A percentile compares a stretch with the other conserved stretches of the same genome.
Evolutionary conservation across 2,797 vertebrate genomes (phyloP).

Genomic region (Leucoraja ocellata): DNA sequence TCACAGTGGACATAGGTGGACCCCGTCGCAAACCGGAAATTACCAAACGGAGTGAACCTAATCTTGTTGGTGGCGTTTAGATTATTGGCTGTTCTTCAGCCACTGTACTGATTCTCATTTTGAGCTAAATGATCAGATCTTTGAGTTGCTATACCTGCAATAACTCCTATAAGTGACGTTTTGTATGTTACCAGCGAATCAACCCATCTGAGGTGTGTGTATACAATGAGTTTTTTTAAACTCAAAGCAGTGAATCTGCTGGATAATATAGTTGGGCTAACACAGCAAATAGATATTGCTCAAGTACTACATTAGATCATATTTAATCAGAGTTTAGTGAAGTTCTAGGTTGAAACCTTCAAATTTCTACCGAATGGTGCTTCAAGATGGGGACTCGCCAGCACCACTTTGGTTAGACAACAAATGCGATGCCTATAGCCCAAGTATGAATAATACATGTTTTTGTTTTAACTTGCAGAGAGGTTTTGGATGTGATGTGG

Average conservation of each 20-base stretch:
- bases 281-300: background rate
- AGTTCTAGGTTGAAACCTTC: background rate
- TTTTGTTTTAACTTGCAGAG: background rate
- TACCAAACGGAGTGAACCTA: background rate
- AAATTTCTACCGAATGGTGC: background rate
- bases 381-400: background rate
- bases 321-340: background rate
- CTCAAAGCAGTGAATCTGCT: background rate
- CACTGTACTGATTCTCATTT: background rate
- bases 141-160: background rate
- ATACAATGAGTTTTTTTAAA: background rate
- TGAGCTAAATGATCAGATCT: background rate
- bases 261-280: background rate
- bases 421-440: background rate
- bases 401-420: background rate
- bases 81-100: background rate
- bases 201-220: background rate
- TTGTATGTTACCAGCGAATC: background rate
- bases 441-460: background rate
- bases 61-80: no score
- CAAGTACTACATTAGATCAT: background rate
- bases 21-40: conserved; percentile 46
- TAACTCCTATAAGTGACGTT: background rate
- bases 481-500: background rate
- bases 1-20: conserved; percentile 78